Evolutionary conservation across 2,797 vertebrate species (phyloP), one percentile per base, ranked within the genome.

Genomic region (Pseudochirops cupreus): DNA sequence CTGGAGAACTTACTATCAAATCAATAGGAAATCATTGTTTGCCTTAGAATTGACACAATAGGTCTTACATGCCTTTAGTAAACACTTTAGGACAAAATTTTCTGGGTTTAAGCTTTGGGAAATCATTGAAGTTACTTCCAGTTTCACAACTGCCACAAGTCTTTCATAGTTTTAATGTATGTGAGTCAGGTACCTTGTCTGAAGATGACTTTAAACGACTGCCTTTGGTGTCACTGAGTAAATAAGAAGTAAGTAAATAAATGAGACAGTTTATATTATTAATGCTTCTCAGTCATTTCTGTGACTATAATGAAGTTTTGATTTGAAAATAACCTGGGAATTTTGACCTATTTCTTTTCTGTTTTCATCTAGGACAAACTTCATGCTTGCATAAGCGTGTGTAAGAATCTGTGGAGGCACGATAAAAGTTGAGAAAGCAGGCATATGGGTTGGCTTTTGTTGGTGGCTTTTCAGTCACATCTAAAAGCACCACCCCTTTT

Each of bases 331-430:
- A 10, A 24, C 39, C 21, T 46, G 6, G 26, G 7, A 10, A 46
- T 26, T 46, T 46, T 9, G 46, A 82, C 7, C 18, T 46, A 26
- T 24, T 46, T 39, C 21, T 46, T 26, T 74, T 74, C 67, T 9
- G 33, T 82, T 82, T 46, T 82, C 21, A 82, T 46, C 21, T 39
- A 82, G 39, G 5, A 82, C 0, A 21, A 6, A n/a, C 7, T 74
- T 0, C 5, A 9, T 9, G 18, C 9, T 9, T 10, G 0, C 5
- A 46, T 39, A 39, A 12, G 1, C 11, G 11, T 24, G 10, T 82
- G 24, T 82, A 39, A 82, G 39, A 82, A 46, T 82, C 46, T 7
- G 26, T 82, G 39, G 21, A 26, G 18, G 5, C 26, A 82, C 24
- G 74, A 82, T 16, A 67, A 13, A 67, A 53, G 62, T 18, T 18